Percentiles rank a stretch among this genome's conserved stretches.
These are phyloP conservation scores for Odontesthes bonariensis DNA, from an alignment of 2,113 vertebrate genomes.

Conservation along the genomic window DNA sequence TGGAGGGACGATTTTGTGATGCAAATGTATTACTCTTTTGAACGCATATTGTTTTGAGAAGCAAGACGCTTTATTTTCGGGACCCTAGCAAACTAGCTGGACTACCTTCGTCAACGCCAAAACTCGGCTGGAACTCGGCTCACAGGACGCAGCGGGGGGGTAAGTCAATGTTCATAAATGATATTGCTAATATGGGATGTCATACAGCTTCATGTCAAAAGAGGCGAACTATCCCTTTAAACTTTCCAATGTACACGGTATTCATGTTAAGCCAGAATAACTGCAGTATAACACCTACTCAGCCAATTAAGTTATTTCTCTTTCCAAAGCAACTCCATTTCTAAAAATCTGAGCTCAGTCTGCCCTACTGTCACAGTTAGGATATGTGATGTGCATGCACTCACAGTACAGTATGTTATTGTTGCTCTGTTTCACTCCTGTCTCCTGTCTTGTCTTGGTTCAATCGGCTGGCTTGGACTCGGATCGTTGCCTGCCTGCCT, in stretches of 20 bases:
- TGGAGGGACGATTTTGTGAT: no score
- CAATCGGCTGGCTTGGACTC: slow-evolving; percentile 87
- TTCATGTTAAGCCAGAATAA: background rate
- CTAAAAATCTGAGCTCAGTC: background rate
- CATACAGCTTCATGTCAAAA: no score
- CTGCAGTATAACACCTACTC: background rate
- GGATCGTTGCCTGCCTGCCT: slow-evolving; percentile 70
- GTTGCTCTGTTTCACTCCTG: slow-evolving; percentile 85
- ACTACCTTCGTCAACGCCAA: no score
- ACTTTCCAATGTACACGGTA: background rate
- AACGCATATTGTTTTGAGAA: no score
- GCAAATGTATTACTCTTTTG: no score
- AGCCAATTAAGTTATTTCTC: background rate
- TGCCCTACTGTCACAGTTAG: slow-evolving; percentile 22
- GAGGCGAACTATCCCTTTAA: no score
- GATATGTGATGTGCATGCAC: slow-evolving; percentile 58
- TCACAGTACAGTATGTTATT: slow-evolving; percentile 61
- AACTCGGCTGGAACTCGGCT: no score
- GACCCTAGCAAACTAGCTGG: no score
- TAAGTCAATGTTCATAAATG: no score
- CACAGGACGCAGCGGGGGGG: no score
- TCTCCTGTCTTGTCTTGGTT: slow-evolving; percentile 85
- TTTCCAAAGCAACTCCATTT: slow-evolving; percentile 21
- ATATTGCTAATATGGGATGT: no score
- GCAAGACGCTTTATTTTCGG: no score